Conservation (phyloP, 2,888 invertebrate genomes). For the Eristalis arbustorum region DNA sequence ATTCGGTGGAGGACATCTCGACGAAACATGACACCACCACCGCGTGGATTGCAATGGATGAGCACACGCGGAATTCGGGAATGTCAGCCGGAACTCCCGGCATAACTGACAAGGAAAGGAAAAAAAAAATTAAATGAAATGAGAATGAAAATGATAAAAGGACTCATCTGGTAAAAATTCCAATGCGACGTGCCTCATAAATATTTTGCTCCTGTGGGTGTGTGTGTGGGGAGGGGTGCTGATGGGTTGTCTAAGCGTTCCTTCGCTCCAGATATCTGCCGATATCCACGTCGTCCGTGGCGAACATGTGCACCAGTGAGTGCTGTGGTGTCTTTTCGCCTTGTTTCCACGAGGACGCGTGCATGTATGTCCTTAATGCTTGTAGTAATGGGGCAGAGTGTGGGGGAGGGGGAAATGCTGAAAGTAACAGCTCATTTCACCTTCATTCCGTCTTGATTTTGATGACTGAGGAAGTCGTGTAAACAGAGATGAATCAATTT, state of each 20-base stretch:
- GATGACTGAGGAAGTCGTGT: constrained; percentile 14
- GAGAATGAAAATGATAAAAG: constrained; percentile 38
- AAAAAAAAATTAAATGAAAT: constrained; percentile 13
- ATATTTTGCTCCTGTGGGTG: constrained; percentile 11
- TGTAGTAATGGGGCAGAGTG: not conserved
- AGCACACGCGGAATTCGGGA: not conserved
- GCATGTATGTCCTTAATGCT: not conserved
- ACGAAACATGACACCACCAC: constrained; percentile 14
- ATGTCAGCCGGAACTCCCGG: constrained; percentile 1
- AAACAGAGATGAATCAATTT: constrained; percentile 33
- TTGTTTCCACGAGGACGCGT: not conserved
- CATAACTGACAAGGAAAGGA: not conserved
- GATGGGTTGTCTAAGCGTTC: not conserved
- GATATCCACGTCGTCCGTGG: not conserved
- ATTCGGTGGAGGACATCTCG: not conserved
- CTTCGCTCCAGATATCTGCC: not conserved
- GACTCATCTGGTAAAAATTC: constrained; percentile 44
- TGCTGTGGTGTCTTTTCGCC: not conserved
- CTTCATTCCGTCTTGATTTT: constrained; percentile 45
- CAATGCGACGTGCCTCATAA: constrained; percentile 34
- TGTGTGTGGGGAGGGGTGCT: not conserved
- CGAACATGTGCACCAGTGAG: not conserved
- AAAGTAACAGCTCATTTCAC: constrained; percentile 44
- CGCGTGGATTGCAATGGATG: constrained; percentile 7
- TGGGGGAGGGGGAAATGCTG: not conserved